Evolutionary conservation across 2,113 vertebrate species (phyloP), one percentile per base, ranked within the genome.

Genomic region (Syrrhaptes paradoxus): DNA sequence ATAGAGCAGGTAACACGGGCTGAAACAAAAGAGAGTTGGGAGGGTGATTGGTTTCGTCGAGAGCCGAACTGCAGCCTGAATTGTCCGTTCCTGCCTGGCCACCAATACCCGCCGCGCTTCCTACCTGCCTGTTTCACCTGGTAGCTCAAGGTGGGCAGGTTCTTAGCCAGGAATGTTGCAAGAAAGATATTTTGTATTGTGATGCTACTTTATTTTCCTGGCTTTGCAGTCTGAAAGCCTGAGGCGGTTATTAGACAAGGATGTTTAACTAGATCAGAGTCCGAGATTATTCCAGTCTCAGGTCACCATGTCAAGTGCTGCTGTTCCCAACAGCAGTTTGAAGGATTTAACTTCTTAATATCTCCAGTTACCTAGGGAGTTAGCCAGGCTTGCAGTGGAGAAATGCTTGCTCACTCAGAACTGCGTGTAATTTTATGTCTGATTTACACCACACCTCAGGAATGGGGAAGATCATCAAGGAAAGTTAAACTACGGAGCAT

Each of bases 271-370:
- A 96, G 92, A 96, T 96, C 90, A 83, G 85, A 96, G 93, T 80
- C 91, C 87, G 67, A 75, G 92, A 96, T 96, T 94, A 95, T 95
- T 96, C 92, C 8, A 0, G 63, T 93, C 82, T 58, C 17, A 10
- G 97, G 95, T 97, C 97, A 95, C 62, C 41, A 16, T 96, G 97
- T 97, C 95, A 97, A 97, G 92, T 89, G 91, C 93, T 95, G 75
- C 87, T 95, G 73, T 62, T 97, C 3, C 36, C 94, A 96, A 85
- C 94, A 96, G 90, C 90, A 83, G 87, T 85, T 91, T 95, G 85
- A 96, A 92, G 90, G 95, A 90, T 96, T 97, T 90, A 94, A 86
- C 89, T 96, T 95, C 84, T 90, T 89, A 63, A 45, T 93, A 78
- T 66, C 93, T 82, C 59, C 51, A 9, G 85, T 85, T 93, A 80